Percentiles rank a stretch among this genome's conserved stretches.
Conservation (phyloP, 2,113 vertebrate genomes). For the Pygoscelis antarcticus region DNA sequence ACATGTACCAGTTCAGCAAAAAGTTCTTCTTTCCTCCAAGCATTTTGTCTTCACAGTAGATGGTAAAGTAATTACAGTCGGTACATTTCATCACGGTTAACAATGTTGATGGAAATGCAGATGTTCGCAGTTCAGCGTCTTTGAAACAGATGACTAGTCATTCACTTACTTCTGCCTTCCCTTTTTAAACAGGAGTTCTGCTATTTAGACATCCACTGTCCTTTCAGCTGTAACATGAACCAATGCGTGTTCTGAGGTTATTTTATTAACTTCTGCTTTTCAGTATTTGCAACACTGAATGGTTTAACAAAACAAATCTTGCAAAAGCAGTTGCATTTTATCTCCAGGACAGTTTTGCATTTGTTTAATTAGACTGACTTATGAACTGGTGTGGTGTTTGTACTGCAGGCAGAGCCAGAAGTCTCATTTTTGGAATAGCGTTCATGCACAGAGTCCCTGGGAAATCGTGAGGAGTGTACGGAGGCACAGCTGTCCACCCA, state of each 20-base stretch:
- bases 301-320: not conserved
- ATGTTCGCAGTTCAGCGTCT: not conserved
- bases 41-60: not conserved
- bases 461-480: not conserved
- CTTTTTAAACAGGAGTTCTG: constrained; percentile 55
- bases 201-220: not conserved
- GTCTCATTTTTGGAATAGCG: not conserved
- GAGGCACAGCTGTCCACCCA: not conserved
- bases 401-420: not conserved
- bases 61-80: not conserved
- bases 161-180: constrained; percentile 48
- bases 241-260: not conserved
- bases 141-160: constrained; percentile 41
- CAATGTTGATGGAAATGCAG: not conserved
- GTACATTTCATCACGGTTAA: not conserved
- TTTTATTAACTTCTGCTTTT: constrained; percentile 50
- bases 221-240: constrained; percentile 5
- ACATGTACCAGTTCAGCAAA: not conserved
- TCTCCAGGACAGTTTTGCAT: not conserved
- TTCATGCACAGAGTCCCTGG: not conserved
- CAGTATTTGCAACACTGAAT: not conserved
- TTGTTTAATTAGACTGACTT: not conserved
- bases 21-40: not conserved
- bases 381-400: not conserved
- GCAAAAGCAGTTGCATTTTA: not conserved